Conservation (phyloP, 2,797 vertebrate species). For the Myotis pilosus region DNA sequence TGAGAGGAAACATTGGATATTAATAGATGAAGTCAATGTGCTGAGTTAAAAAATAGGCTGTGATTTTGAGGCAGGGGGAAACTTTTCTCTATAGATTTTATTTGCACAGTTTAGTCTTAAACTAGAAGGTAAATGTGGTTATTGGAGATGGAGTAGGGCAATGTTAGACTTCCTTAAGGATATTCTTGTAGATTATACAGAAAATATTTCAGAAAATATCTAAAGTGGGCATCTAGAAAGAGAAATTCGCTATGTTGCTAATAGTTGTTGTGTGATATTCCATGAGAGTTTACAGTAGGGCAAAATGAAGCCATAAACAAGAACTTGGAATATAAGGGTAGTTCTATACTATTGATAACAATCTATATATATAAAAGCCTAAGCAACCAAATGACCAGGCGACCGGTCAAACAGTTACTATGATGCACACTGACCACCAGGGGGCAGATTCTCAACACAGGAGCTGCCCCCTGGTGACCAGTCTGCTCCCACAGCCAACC, state of each 20-base stretch:
- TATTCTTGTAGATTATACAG: neutral
- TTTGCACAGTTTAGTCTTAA: neutral
- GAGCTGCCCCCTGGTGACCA: too few species aligned
- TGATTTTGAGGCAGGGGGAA: neutral
- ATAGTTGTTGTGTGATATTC: neutral
- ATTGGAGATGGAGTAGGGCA: neutral
- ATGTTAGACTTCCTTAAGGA: neutral
- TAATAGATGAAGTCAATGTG: neutral
- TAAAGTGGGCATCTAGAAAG: neutral
- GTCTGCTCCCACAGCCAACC: too few species aligned
- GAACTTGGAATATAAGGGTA: neutral
- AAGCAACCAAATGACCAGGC: too few species aligned
- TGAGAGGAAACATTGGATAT: conserved; percentile 31
- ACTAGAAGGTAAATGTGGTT: neutral
- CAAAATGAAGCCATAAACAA: neutral
- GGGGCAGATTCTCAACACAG: too few species aligned
- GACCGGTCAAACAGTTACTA: fast-evolving
- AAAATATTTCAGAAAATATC: neutral
- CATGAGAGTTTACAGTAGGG: neutral
- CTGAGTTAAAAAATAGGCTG: neutral
- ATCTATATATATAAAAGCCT: neutral
- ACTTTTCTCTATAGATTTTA: neutral
- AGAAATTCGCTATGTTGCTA: neutral
- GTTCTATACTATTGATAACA: neutral
- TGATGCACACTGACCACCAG: too few species aligned